phyloP scores from a whole-genome alignment of 2,113 vertebrate genomes.

The Melozone crissalis region DNA sequence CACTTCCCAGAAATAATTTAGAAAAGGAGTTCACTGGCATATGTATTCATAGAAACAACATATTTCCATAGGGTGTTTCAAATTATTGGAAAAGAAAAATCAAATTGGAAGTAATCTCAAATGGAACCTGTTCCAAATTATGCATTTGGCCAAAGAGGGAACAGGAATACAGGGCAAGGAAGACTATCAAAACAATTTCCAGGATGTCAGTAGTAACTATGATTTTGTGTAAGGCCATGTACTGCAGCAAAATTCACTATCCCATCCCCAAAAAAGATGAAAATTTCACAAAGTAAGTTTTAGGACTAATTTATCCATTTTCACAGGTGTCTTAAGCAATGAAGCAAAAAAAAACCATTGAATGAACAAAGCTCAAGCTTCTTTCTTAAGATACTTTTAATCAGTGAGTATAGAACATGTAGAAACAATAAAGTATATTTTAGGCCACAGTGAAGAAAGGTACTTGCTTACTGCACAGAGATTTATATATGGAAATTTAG shows the following conservation, averaged over 20 bases:
- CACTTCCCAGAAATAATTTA: background rate
- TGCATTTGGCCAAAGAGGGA: background rate
- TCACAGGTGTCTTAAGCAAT: background rate
- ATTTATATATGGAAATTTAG: background rate
- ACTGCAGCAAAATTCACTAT: background rate
- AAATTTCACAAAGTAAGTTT: background rate
- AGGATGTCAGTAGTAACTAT: background rate
- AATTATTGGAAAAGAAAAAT: background rate
- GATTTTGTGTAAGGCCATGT: background rate
- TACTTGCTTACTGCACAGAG: background rate
- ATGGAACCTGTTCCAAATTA: background rate
- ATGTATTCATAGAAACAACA: background rate
- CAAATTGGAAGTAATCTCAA: background rate
- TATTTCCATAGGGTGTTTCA: background rate
- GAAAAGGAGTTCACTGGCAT: background rate
- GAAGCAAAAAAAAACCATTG: background rate
- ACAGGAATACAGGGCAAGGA: background rate
- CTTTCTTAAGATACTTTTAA: background rate
- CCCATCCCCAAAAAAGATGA: background rate
- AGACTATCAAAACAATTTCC: background rate
- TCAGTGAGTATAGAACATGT: background rate
- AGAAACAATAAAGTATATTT: background rate
- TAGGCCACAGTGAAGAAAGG: background rate
- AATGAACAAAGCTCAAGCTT: background rate
- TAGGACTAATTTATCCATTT: background rate